A percentile compares a stretch with the other conserved stretches of the same genome.
Evolutionary conservation across 2,797 vertebrate species (phyloP).

Genomic region (Pogoniulus pusillus): DNA sequence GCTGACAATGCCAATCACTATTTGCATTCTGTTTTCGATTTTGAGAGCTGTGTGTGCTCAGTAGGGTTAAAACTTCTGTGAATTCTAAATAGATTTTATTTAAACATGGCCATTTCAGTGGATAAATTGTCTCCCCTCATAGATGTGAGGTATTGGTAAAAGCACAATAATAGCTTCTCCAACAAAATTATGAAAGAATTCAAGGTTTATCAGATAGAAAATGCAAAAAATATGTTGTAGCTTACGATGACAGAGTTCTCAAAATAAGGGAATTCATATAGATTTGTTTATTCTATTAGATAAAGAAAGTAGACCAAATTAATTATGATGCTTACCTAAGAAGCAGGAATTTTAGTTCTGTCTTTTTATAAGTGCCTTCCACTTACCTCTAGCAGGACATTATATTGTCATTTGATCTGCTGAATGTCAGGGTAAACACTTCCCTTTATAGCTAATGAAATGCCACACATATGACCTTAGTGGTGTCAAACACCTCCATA

Average conservation of each 20-base stretch:
- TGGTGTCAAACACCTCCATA: neutral
- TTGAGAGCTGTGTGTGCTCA: neutral
- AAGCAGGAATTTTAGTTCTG: neutral
- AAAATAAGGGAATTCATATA: neutral
- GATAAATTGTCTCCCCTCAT: neutral
- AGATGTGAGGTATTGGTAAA: neutral
- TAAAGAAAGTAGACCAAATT: rapidly evolving
- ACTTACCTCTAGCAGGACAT: neutral
- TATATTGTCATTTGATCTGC: neutral
- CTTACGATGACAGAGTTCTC: neutral
- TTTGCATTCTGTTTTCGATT: neutral
- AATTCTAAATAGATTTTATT: neutral
- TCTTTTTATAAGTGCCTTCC: neutral
- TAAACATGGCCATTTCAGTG: neutral
- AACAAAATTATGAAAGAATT: neutral
- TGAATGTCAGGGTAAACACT: neutral
- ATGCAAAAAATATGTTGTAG: neutral
- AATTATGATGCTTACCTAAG: neutral
- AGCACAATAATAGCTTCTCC: neutral
- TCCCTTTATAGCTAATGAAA: rapidly evolving
- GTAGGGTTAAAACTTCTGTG: neutral
- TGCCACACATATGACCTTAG: neutral
- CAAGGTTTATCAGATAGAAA: neutral
- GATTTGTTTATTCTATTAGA: neutral
- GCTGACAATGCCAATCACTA: neutral